Conservation (phyloP, 2,888 invertebrate species). For the Pterostichus niger region DNA sequence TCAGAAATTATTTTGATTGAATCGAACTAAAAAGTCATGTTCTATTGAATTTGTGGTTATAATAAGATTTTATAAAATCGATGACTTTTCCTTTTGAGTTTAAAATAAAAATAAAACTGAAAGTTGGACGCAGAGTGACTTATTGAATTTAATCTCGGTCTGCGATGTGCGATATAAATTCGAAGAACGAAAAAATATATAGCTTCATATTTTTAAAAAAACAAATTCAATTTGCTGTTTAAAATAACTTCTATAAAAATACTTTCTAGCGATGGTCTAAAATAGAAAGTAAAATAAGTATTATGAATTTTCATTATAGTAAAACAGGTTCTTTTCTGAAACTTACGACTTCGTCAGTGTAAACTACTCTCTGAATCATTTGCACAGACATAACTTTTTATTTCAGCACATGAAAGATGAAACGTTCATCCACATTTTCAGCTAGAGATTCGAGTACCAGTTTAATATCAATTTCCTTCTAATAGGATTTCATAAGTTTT, state of each 20-base stretch:
- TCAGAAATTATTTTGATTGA: constrained; percentile 1
- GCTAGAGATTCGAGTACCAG: background rate
- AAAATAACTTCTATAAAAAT: background rate
- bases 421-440: no score
- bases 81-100: constrained; percentile 11
- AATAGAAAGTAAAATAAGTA: no score
- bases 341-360: no score
- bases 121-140: constrained; percentile 5
- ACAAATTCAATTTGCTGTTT: constrained; percentile 24
- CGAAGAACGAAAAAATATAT: background rate
- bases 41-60: constrained; percentile 3
- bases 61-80: constrained; percentile 25
- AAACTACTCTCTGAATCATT: no score
- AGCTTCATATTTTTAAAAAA: constrained; percentile 11
- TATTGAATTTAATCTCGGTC: constrained; percentile 39
- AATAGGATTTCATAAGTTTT: constrained; percentile 28
- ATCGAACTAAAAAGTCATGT: constrained; percentile 3
- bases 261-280: no score
- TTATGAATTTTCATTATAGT: no score
- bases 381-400: no score
- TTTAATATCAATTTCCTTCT: constrained; percentile 18
- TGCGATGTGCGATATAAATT: constrained; percentile 33
- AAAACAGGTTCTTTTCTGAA: no score
- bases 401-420: no score
- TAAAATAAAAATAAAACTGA: constrained; percentile 7